Base-by-base conservation (phyloP, 2,797 vertebrate species). In the Danio choprae region DNA sequence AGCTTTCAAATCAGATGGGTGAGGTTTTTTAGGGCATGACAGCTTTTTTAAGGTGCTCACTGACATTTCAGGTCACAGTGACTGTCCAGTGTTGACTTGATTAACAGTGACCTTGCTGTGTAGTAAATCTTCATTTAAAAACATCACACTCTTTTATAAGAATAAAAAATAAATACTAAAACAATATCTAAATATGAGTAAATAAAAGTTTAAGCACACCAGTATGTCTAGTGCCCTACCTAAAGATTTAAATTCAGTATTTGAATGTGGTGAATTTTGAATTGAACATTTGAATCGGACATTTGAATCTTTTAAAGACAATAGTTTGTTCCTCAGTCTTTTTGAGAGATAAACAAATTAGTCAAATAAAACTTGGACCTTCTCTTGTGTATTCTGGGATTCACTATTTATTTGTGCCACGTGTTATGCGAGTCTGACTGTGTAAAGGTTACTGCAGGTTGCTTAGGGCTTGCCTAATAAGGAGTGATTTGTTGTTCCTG, bases 401-500 rank as follows among this genome's bases (percentile, higher is more conserved):
- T 56, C 18, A 15, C 51, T 41, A 71, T 71, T 73, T 59, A 46
- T 74, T 59, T 74, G 20, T 60, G 56, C 48, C 20, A 36, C 16
- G 4, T 36, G 18, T 43, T 55, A 11, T 56, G 68, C 22, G 36
- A 68, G 44, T 36, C 7, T 4, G n/a, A 13, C 12, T n/a, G 83
- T 81, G 83, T 83, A 72, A 60, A 75, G 90, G 90, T 92, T 90
- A 91, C 84, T 87, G 44, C 38, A 69, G 87, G 87, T 86, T 88
- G 88, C 46, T 60, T 79, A 71, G 70, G 16, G 29, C 85, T 86
- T 56, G 72, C 83, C 88, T 91, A 91, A 93, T 93, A 93, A 89
- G 88, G 82, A 83, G 44, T 67, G 78, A 76, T 73, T 74, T 84
- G 80, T 84, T 85, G 84, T 77, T 59, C 77, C 59, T 48, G 73